Evolutionary conservation across 2,797 vertebrate species (phyloP).

Genomic region (Scolopax rusticola): DNA sequence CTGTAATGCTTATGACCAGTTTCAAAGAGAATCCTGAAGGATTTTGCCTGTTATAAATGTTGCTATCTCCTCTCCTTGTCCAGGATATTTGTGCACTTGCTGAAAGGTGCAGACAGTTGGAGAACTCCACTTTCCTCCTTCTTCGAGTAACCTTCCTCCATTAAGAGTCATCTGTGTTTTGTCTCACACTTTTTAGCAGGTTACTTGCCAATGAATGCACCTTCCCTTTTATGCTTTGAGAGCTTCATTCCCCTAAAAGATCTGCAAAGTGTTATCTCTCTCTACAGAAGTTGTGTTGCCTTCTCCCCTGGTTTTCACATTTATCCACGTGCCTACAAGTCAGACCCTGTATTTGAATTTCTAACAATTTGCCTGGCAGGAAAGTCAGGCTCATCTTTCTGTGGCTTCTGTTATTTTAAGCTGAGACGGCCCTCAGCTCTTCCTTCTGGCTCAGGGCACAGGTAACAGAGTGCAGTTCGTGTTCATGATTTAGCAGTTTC

Average conservation of each 20-base stretch:
- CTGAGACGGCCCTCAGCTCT: conserved; percentile 1
- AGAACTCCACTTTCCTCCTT: background rate
- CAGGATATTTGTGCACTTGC: background rate
- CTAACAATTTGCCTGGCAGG: conserved; percentile 44
- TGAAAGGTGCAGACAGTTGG: conserved; percentile 1
- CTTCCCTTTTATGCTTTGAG: conserved; percentile 8
- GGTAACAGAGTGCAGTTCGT: background rate
- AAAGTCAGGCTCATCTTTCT: conserved; percentile 22
- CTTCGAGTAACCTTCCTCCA: background rate
- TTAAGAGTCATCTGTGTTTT: background rate
- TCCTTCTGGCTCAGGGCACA: background rate
- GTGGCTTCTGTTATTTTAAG: conserved; percentile 7
- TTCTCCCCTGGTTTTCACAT: conserved; percentile 30
- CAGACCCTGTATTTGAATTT: conserved; percentile 56
- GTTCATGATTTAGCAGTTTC: background rate
- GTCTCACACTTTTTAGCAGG: background rate
- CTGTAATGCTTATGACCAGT: background rate
- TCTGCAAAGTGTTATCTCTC: background rate
- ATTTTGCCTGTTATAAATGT: background rate
- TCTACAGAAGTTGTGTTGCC: background rate
- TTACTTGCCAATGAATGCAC: background rate
- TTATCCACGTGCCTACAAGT: conserved; percentile 13
- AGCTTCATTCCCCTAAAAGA: background rate
- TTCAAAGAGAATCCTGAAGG: background rate
- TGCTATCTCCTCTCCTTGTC: background rate